phyloP scores from a whole-genome alignment of 2,888 invertebrate genomes.

The Diaprepes abbreviatus region DNA sequence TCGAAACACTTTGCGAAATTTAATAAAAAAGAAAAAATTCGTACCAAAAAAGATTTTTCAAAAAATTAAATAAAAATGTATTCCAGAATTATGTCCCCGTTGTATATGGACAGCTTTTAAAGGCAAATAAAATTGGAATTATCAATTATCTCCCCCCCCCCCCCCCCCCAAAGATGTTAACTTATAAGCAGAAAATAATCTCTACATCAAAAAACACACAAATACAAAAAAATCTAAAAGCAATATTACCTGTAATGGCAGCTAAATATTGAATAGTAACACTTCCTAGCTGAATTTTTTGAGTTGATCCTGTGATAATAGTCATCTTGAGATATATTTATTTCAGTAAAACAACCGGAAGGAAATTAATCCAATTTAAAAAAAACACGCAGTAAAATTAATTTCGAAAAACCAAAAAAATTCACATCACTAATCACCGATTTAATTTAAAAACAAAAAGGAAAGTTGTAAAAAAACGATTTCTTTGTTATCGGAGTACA shows the following conservation, averaged over 20 bases:
- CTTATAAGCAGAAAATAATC: no score
- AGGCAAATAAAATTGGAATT: no score
- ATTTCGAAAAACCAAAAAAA: neutral
- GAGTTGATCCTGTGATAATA: conserved; percentile 55
- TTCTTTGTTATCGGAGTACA: neutral
- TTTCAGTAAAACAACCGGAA: neutral
- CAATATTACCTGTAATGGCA: conserved; percentile 54
- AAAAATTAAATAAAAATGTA: no score
- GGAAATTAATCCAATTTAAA: neutral
- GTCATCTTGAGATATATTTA: conserved; percentile 48
- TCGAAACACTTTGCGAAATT: no score
- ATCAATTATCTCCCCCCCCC: no score
- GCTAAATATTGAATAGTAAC: conserved; percentile 57
- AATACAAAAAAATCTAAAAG: neutral
- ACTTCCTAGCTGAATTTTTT: conserved; percentile 55
- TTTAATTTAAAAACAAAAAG: neutral
- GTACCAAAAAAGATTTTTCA: no score
- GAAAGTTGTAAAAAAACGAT: neutral
- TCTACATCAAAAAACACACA: neutral
- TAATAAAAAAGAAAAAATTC: no score
- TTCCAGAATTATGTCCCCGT: no score
- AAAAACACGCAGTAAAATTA: neutral
- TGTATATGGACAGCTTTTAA: no score
- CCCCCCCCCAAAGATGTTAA: no score
- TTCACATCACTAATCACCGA: conserved; percentile 2